Base-by-base conservation (phyloP, 2,888 invertebrate genomes). In the Meiosimyza decipiens region DNA sequence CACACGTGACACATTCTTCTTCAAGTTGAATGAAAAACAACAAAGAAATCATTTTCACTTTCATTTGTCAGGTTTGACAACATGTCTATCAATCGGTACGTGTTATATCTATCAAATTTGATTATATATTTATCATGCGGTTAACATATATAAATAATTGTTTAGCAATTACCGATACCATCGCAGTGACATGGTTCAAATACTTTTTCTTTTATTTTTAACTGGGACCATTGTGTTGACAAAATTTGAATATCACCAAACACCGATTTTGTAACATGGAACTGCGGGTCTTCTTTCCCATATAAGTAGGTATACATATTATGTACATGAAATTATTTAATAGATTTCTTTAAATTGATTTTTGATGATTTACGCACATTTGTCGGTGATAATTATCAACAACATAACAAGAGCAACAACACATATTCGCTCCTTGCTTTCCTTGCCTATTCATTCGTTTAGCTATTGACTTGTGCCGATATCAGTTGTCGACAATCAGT, bases 31-130 rank as follows among this genome's bases (percentile, higher is more conserved):
- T 40, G 40, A 9, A 9, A 28, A 28, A 28, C 0, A 49, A 28
- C 28, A 18, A 65, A 52, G 52, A 65, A 66, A 81, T 76, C n/a
- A 76, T 75, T 82, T 84, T 83, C 81, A 82, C 81, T 84, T 83
- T 83, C 81, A 83, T 82, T 84, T 83, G 82, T 83, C 82, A 81
- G 76, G 71, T 76, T 81, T 83, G 83, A 83, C 83, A 84, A 82
- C 82, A 82, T 82, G 81, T 82, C 73, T 49, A 50, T 64, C 71
- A 70, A 33, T 33, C 69, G 16, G 11, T 28, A 51, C 40, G 12
- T 15, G 11, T 16, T n/a, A 3, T n/a, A 22, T 22, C 40, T n/a
- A 13, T n/a, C 63, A 51, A 64, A 16, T 64, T 49, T n/a, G 60
- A 51, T 60, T 52, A 51, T 64, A 28, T 15, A 64, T 67, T 67